Evolutionary conservation across 1,140 invertebrate species (phyloP).

Genomic region (Formica selysi): DNA sequence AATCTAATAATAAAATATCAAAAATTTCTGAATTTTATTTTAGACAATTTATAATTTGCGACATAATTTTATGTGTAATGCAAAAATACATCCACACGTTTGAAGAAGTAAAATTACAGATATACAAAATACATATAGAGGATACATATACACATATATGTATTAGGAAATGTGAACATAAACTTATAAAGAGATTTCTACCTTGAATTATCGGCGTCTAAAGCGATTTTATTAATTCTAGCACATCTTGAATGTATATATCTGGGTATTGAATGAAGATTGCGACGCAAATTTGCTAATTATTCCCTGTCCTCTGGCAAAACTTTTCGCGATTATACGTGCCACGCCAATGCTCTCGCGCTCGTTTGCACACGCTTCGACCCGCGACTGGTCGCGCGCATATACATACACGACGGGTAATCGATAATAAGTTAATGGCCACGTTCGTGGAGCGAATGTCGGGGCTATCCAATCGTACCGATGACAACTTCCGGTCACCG

Average conservation of each 20-base stretch:
- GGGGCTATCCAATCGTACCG: slow-evolving; percentile 68
- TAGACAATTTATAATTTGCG: too few species aligned
- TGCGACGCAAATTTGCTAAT: background rate
- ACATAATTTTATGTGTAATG: too few species aligned
- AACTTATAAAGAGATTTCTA: too few species aligned
- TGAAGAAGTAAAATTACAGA: too few species aligned
- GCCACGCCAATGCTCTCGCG: slow-evolving; percentile 32
- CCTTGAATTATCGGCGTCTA: too few species aligned
- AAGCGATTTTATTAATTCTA: background rate
- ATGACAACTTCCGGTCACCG: slow-evolving; percentile 72
- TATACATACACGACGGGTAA: slow-evolving; percentile 65
- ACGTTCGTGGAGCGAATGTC: slow-evolving; percentile 62
- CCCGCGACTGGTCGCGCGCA: slow-evolving; percentile 44
- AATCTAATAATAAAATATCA: too few species aligned
- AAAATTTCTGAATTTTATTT: too few species aligned
- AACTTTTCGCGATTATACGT: background rate
- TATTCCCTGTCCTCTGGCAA: background rate
- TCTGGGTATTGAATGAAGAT: background rate
- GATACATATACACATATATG: too few species aligned
- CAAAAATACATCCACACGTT: too few species aligned
- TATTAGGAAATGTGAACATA: too few species aligned
- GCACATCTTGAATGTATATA: background rate
- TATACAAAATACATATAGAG: too few species aligned
- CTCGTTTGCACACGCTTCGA: slow-evolving; percentile 54
- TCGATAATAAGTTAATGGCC: slow-evolving; percentile 79